Evolutionary conservation across 2,113 vertebrate species (phyloP).

Genomic region (Panthera leo): DNA sequence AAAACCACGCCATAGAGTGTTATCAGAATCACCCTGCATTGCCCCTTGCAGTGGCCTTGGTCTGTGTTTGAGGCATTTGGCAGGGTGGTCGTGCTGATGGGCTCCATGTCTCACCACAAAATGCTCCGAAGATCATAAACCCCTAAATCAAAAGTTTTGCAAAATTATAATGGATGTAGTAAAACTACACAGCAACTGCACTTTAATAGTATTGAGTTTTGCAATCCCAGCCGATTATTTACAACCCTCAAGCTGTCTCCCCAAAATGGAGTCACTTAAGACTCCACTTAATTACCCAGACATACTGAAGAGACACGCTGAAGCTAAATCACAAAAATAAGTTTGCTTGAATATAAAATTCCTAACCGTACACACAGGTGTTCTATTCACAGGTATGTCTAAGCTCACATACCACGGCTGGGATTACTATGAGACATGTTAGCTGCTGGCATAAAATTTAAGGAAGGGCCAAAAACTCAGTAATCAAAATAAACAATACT

Average conservation of each 20-base stretch:
- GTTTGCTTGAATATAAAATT: not conserved
- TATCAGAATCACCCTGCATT: slow-evolving; percentile 54
- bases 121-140: not conserved
- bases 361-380: not conserved
- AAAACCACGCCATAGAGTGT: slow-evolving; percentile 68
- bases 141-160: slow-evolving; percentile 33
- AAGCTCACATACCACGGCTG: not conserved
- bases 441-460: not conserved
- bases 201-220: not conserved
- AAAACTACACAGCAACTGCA: not conserved
- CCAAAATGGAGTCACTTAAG: not conserved
- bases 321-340: not conserved
- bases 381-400: not conserved
- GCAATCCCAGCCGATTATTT: not conserved
- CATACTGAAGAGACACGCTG: not conserved
- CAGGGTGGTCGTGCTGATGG: not conserved
- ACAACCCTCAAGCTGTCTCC: not conserved
- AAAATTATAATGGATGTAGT: not conserved
- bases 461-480: not conserved
- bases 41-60: fast-evolving
- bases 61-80: not conserved
- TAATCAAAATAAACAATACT: not conserved
- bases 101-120: slow-evolving; percentile 4
- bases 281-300: not conserved
- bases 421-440: not conserved